Conservation (phyloP, 2,888 invertebrate species). For the Xanthorhoe spadicearia region DNA sequence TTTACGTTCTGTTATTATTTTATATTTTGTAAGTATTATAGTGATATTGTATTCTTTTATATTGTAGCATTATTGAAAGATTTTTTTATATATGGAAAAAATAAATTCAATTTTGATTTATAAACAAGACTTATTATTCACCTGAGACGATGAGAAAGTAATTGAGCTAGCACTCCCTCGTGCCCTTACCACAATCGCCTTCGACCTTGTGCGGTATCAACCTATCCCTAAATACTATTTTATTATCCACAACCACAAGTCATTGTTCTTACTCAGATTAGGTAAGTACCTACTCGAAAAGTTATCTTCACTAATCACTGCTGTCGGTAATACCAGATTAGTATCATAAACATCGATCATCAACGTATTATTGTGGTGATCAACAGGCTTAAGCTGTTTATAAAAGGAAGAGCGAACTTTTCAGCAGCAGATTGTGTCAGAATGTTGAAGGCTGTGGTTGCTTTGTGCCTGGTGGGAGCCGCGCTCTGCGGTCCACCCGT, state of each 20-base stretch:
- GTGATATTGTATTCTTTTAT: slow-evolving; percentile 78
- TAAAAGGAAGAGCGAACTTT: slow-evolving; percentile 1
- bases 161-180: too few species aligned
- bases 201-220: too few species aligned
- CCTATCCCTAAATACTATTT: too few species aligned
- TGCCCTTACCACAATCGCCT: too few species aligned
- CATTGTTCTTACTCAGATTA: background rate
- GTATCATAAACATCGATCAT: background rate
- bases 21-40: slow-evolving; percentile 76
- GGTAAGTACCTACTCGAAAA: background rate
- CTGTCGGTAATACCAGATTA: background rate
- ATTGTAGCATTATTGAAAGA: slow-evolving; percentile 75
- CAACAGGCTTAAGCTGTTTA: slow-evolving; percentile 9
- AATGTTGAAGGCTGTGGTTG: slow-evolving; percentile 49
- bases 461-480: slow-evolving; percentile 48
- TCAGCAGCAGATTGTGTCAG: slow-evolving; percentile 11
- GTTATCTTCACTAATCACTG: background rate
- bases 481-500: slow-evolving; percentile 52
- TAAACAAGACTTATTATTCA: slow-evolving; percentile 29
- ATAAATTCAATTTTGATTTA: slow-evolving; percentile 75
- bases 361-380: background rate
- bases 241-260: too few species aligned
- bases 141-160: background rate
- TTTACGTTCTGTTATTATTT: slow-evolving; percentile 66
- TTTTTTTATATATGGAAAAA: slow-evolving; percentile 78